These are phyloP conservation scores for Plecturocebus donacophilus DNA, from an alignment of 2,113 vertebrate genomes.

Conservation along the genomic window DNA sequence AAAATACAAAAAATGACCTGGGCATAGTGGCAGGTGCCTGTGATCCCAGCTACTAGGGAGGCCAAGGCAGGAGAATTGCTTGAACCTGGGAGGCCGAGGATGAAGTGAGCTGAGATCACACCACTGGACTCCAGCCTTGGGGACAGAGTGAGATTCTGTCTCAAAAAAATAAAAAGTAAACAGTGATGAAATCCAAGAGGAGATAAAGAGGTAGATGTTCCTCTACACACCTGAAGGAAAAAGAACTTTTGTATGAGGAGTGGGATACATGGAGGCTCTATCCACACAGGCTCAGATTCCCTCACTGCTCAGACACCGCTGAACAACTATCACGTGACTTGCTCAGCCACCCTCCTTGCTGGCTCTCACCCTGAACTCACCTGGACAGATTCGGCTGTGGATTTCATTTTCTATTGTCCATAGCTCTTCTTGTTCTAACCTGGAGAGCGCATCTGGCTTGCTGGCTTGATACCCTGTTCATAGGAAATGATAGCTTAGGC, in stretches of 20 bases:
- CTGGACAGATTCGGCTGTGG: not conserved
- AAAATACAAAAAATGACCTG: too few species aligned
- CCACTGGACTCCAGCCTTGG: too few species aligned
- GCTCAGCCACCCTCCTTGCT: not conserved
- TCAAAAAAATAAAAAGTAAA: not conserved
- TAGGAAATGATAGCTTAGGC: not conserved
- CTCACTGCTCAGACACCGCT: not conserved
- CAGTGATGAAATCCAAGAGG: not conserved
- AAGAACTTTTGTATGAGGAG: not conserved
- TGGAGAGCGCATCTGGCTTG: not conserved
- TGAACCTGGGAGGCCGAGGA: too few species aligned
- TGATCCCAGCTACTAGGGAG: too few species aligned
- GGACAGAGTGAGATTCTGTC: too few species aligned
- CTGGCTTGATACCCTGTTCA: constrained; percentile 36
- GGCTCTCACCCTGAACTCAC: not conserved
- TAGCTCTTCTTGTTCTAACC: not conserved
- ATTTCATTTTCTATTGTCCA: not conserved
- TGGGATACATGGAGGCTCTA: not conserved
- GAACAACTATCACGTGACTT: not conserved
- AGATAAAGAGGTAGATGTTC: not conserved
- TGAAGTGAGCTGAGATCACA: too few species aligned
- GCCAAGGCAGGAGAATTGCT: too few species aligned
- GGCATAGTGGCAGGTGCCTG: too few species aligned
- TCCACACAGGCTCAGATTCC: not conserved
- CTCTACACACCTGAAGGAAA: not conserved